A percentile compares a stretch with the other conserved stretches of the same genome.
Conservation (phyloP, 2,888 invertebrate genomes). For the Lysandra coridon region DNA sequence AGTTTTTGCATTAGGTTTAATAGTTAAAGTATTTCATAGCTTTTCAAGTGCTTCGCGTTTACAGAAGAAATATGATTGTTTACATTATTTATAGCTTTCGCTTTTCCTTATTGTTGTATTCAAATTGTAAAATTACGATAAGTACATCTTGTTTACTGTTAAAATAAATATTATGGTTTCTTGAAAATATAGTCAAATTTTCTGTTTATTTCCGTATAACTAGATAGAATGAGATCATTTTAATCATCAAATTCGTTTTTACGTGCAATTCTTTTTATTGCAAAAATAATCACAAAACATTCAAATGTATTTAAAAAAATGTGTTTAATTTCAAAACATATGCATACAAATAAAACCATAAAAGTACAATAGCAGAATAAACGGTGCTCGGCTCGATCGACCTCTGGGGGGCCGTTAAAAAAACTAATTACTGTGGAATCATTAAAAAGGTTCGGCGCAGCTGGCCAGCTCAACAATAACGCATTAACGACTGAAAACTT, state of each 20-base stretch:
- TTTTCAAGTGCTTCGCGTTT: constrained; percentile 6
- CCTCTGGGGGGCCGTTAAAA: constrained; percentile 59
- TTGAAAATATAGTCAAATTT: too few relatives aligned
- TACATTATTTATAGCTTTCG: not conserved
- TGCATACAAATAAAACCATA: constrained; percentile 50
- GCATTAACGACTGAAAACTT: constrained; percentile 35
- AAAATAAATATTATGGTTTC: too few relatives aligned
- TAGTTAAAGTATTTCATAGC: constrained; percentile 23
- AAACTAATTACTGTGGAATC: constrained; percentile 59
- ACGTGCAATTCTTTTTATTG: not conserved
- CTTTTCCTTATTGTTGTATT: not conserved
- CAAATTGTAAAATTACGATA: not conserved
- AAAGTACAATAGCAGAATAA: constrained; percentile 43
- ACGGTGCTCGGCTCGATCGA: constrained; percentile 51
- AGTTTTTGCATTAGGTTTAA: constrained; percentile 30
- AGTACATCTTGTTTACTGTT: too few relatives aligned
- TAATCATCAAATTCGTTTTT: not conserved
- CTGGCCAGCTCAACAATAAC: constrained; percentile 35
- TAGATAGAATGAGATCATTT: too few relatives aligned
- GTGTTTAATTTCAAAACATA: constrained; percentile 37
- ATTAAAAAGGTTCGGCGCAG: constrained; percentile 54
- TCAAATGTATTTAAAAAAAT: constrained; percentile 2
- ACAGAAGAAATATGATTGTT: not conserved
- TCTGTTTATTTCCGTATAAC: too few relatives aligned
- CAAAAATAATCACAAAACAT: constrained; percentile 7